Base-by-base conservation (phyloP, 2,797 vertebrate genomes). In the Hydrolagus colliei region DNA sequence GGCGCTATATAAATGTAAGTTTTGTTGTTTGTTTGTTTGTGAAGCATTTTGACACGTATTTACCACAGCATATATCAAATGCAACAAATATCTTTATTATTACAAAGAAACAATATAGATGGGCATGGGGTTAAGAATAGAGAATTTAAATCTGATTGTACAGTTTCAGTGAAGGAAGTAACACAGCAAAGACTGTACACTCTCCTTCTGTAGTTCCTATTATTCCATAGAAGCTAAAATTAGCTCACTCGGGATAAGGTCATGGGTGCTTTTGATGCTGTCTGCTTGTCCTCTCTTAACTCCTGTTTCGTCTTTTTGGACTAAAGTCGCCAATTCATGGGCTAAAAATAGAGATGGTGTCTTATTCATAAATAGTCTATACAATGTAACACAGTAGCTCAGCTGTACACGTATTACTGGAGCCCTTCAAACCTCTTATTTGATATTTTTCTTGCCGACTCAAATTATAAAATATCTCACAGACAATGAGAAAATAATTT, bases 401-500 rank as follows among this genome's bases (percentile, higher is more conserved):
- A 68, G 79, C 79, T 82, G 27, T n/a, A 20, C 32, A 41, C 20
- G 8, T 71, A 32, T 84, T 84, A 32, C 65, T 71, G 35, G 65
- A 71, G 27, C 18, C 65, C n/a, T 84, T 84, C 62, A 84, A 84
- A 68, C 32, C 65, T 68, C 65, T 41, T 18, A 52, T 52, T 52
- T 52, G 2, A 35, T n/a, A 84, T 52, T 4, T 84, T 68, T 32
- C n/a, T 35, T 84, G 63, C 32, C 35, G 79, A 20, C 79, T 84
- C 65, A 41, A 68, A 84, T 84, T 84, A 71, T 68, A 32, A 84
- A 84, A 84, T 84, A 71, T 67, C 67, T 35, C 35, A 67, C 65
- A 52, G 41, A 84, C 79, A 84, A 84, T 84, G 63, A 18, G 27
- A 68, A 82, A 82, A 32, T 67, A 71, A 32, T 68, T 84, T 67